phyloP scores from a whole-genome alignment of 2,113 vertebrate genomes.

The Hippopotamus amphibius region DNA sequence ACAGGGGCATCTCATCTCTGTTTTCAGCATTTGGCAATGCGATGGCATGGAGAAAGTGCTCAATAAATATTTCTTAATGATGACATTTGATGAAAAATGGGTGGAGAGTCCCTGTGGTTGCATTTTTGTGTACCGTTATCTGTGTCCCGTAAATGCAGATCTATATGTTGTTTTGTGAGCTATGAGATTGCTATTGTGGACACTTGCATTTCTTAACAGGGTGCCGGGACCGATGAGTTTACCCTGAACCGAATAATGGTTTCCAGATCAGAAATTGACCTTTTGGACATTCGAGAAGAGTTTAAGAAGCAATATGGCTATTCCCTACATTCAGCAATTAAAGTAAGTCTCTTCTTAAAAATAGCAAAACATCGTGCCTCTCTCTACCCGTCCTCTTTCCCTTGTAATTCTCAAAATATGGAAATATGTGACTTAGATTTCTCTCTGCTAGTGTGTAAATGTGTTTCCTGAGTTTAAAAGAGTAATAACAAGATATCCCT shows the following conservation, averaged over 20 bases:
- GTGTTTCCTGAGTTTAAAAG: constrained; percentile 44
- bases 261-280: constrained; percentile 92
- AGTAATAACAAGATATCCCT: constrained; percentile 8
- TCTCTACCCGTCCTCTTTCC: not conserved
- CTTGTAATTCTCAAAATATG: not conserved
- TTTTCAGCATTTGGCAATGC: not conserved
- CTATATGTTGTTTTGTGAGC: not conserved
- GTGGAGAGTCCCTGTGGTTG: not conserved
- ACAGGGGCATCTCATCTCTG: not conserved
- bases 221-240: constrained; percentile 91
- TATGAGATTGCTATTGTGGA: not conserved
- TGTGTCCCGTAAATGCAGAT: not conserved
- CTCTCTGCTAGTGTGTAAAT: not conserved
- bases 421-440: not conserved
- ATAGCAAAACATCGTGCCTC: not conserved
- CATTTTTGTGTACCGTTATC: not conserved
- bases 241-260: constrained; percentile 91
- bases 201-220: constrained; percentile 83
- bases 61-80: not conserved
- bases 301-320: constrained; percentile 91
- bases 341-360: constrained; percentile 85
- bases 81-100: not conserved
- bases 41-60: not conserved
- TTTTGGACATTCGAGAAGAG: constrained; percentile 92
- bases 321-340: constrained; percentile 88